Base-by-base conservation (phyloP, 2,888 invertebrate genomes). In the Ophonus ardosiacus region DNA sequence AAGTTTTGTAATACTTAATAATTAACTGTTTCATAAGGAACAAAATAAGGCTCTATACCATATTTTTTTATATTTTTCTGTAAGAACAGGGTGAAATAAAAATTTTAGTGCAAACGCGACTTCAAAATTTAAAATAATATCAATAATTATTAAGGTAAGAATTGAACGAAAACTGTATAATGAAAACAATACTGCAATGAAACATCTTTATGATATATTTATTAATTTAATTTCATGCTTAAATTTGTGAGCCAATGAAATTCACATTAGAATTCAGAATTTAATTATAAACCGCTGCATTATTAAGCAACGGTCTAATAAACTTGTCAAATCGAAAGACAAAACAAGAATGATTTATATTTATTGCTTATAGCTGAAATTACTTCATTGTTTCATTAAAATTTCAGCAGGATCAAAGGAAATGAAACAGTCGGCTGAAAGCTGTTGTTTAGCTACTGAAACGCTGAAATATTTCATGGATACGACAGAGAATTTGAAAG, bases 311-410 rank as follows among this genome's bases (percentile, higher is more conserved):
- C 17, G 10, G 7, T 0, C 1, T 31, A n/a, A 65, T 65, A 31
- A 65, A 65, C 31, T 31, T 31, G 13, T 6, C 43, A 51, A 2
- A 10, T 2, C 7, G 1, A 0, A 51, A 51, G 43, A 51, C 13
- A 13, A 13, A 51, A 13, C 43, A 10, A 51, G 43, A 63, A 17
- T 63, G 18, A 65, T 71, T 71, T 71, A 31, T 71, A 31, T 24
- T 71, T 71, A 71, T 71, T 71, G 31, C n/a, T 21, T 31, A 17
- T n/a, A 15, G 38, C 4, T 71, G 13, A 71, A 13, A 71, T 71
- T 71, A 71, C 15, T 31, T 40, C 15, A 38, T 40, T 71, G 71
- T 71, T 71, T 31, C 76, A 76, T 76, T 40, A 15, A 76, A 43
- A 40, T 76, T 51, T 18, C 21, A 43, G 10, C 18, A 17, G 18